Evolutionary conservation across 2,888 invertebrate species (phyloP), one percentile per base, ranked within the genome.

Genomic region (Drosophila lacicola): DNA sequence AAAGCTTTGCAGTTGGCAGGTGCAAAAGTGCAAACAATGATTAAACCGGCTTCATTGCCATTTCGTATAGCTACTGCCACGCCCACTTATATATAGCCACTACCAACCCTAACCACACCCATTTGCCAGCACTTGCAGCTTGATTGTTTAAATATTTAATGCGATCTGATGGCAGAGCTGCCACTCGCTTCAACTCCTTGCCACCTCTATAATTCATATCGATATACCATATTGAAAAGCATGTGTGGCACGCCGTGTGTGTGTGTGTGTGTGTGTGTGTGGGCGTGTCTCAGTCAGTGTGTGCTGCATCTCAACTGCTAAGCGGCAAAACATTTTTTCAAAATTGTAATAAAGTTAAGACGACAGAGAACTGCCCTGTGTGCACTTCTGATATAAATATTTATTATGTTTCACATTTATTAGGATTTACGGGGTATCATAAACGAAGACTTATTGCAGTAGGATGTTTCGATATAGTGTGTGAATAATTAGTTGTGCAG

Each of bases 91-190:
- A 4, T 11, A n/a, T 11, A 29, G 13, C 37, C 14, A n/a, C n/a
- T 9, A 25, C 44, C 29, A 36, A 41, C 45, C 39, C 54, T 77
- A 72, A 76, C 87, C 80, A 82, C 87, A 73, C 80, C 80, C 77
- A 80, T 80, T 72, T 70, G 49, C 41, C 55, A 50, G 58, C 54
- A 62, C 57, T 66, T 58, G 68, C 81, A 78, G 78, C 62, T 78
- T 65, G 78, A 83, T 83, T 83, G 87, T 70, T 82, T 87, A 72
- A 88, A 83, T 83, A 88, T 87, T 83, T 83, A 64, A 88, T 86
- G 66, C 56, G 62, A 68, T 86, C 69, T 69, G 71, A 83, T 66
- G 65, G 87, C 74, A 67, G 53, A 57, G 55, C 58, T 53, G 53
- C 45, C 42, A 47, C 13, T 53, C 54, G 54, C 65, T 25, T 47